phyloP scores from a whole-genome alignment of 2,797 vertebrate species.

The Labroides dimidiatus region DNA sequence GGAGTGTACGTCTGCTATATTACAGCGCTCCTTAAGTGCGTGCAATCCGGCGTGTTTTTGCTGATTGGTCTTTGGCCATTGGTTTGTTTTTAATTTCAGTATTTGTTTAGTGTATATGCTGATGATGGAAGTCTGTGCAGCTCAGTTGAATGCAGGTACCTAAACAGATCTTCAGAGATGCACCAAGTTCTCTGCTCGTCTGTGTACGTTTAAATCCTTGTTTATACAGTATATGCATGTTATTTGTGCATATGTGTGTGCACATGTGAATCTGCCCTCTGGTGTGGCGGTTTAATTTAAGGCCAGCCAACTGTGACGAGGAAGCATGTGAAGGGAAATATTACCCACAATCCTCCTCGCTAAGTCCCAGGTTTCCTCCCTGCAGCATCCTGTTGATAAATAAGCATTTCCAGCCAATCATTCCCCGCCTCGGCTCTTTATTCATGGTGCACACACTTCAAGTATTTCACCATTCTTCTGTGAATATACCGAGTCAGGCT shows the following conservation, averaged over 20 bases:
- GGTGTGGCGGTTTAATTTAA: slow-evolving; percentile 75
- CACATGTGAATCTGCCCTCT: slow-evolving; percentile 18
- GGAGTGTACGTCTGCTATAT: slow-evolving; percentile 49
- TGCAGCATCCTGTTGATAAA: slow-evolving; percentile 61
- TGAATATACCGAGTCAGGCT: slow-evolving; percentile 31
- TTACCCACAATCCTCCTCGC: slow-evolving; percentile 72
- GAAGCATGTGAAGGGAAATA: slow-evolving; percentile 68
- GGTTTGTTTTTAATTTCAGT: slow-evolving; percentile 31
- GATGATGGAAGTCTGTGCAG: slow-evolving; percentile 31
- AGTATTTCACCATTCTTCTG: slow-evolving; percentile 49
- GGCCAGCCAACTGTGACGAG: slow-evolving; percentile 75
- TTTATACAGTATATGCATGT: slow-evolving; percentile 2
- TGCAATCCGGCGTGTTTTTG: slow-evolving; percentile 26
- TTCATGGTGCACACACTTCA: slow-evolving; percentile 48
- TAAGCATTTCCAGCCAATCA: slow-evolving; percentile 68
- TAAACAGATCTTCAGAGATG: slow-evolving; percentile 25
- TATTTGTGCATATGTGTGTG: slow-evolving; percentile 7
- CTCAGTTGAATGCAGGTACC: slow-evolving; percentile 15
- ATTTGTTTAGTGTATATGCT: slow-evolving; percentile 38
- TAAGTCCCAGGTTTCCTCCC: slow-evolving; percentile 61
- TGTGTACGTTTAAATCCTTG: slow-evolving; percentile 1
- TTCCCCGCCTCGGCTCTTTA: slow-evolving; percentile 57
- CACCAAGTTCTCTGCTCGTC: not conserved
- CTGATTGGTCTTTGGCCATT: slow-evolving; percentile 20
- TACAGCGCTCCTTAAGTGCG: slow-evolving; percentile 38